phyloP scores from a whole-genome alignment of 2,888 invertebrate species.

The Catocala nupta region DNA sequence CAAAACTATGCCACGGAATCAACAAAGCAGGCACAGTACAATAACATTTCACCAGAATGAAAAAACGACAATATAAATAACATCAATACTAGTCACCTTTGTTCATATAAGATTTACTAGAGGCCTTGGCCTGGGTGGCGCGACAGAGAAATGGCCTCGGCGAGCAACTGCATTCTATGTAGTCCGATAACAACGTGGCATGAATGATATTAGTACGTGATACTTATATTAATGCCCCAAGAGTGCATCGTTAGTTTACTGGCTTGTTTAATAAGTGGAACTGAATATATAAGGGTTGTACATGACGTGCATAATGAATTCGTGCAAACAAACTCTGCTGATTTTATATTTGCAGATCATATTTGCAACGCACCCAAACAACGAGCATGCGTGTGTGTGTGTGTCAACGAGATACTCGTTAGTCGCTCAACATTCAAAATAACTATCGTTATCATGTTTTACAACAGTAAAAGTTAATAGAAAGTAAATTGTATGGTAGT shows the following conservation, averaged over 20 bases:
- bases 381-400: no score
- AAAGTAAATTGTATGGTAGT: no score
- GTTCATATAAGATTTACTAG: neutral
- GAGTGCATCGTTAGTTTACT: neutral
- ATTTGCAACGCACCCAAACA: no score
- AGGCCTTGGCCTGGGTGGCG: conserved; percentile 23
- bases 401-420: no score
- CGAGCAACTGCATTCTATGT: conserved; percentile 26
- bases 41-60: neutral
- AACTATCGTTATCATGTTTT: no score
- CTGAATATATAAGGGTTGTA: neutral
- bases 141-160: conserved; percentile 24
- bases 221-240: conserved; percentile 7
- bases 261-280: neutral
- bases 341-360: no score
- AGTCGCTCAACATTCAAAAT: no score
- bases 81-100: neutral
- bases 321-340: no score
- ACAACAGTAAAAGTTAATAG: no score
- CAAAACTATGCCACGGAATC: no score
- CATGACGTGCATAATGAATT: no score
- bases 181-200: conserved; percentile 11
- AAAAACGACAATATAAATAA: neutral
- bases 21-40: neutral
- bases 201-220: conserved; percentile 21